These are phyloP conservation scores for Eospalax fontanierii DNA, from an alignment of 2,797 vertebrate species.

Conservation along the genomic window DNA sequence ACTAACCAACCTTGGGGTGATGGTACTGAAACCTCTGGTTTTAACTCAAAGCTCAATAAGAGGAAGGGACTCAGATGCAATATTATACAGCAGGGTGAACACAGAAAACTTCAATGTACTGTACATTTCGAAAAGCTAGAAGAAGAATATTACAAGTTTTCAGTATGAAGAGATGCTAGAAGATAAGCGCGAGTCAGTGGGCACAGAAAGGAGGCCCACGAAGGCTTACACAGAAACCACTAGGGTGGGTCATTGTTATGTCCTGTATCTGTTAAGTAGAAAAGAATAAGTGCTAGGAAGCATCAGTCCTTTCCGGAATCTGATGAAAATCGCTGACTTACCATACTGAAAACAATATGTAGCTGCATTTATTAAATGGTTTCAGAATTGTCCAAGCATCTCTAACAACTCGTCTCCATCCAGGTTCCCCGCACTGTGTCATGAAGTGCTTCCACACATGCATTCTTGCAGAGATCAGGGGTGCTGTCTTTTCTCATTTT, in stretches of 20 bases:
- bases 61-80: no score
- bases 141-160: background rate
- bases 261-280: background rate
- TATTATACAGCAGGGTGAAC: rapidly evolving
- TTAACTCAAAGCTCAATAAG: background rate
- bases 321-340: background rate
- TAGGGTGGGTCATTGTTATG: background rate
- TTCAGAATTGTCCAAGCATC: background rate
- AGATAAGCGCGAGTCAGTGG: no score
- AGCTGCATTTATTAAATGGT: background rate
- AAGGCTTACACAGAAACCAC: background rate
- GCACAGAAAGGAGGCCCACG: no score
- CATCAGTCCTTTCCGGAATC: background rate
- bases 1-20: rapidly evolving
- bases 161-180: background rate
- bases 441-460: background rate
- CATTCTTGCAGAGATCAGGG: background rate
- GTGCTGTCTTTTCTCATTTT: background rate
- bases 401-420: background rate
- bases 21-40: background rate
- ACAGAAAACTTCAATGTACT: background rate
- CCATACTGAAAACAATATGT: background rate
- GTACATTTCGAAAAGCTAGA: background rate
- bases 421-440: background rate
- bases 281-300: background rate